Evolutionary conservation across 1,140 invertebrate species (phyloP), one percentile per base, ranked within the genome.

Genomic region (Drosophila pseudoananassae): DNA sequence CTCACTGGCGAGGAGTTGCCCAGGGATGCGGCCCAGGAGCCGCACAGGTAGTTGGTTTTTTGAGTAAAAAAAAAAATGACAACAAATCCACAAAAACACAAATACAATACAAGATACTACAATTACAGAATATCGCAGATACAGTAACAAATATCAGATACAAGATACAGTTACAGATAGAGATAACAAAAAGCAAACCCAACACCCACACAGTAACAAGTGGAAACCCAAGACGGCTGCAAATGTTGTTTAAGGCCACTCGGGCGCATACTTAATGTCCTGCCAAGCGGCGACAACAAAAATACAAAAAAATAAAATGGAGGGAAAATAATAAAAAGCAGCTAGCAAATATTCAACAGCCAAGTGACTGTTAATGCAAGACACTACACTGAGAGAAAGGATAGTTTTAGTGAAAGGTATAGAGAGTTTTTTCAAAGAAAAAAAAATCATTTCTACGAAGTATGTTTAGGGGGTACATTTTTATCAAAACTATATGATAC

Each of bases 1-100:
- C 46, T 6, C 12, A 76, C 65, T 0, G 75, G 83, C 27, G 66
- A 79, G 68, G 58, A 83, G 50, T n/a, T 70, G 43, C 15, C 43
- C 43, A 10, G 14, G 15, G 43, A 20, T 46, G 43, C 43, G 43
- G 43, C 17, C 43, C 17, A 17, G 29, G 36, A 69, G 17, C n/a
- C 45, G 65, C 20, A 40, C 68, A 85, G 82, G 82, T 85, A 85
- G 63, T 77, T 57, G 47, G 50, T 68, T 17, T 31, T 31, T 64
- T 40, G 25, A 53, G 25, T 31, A 27, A 29, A 43, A 43, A 40
- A 7, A 33, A 20, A 9, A 52, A 36, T 43, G 15, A 50, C 43
- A 53, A 68, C 29, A 29, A 60, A 20, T 20, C n/a, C 45, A n/a
- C 23, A 27, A 31, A 57, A 14, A 56, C n/a, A 69, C 4, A 31